Conservation (phyloP, 2,113 vertebrate genomes). For the Zosterops pallidus region DNA sequence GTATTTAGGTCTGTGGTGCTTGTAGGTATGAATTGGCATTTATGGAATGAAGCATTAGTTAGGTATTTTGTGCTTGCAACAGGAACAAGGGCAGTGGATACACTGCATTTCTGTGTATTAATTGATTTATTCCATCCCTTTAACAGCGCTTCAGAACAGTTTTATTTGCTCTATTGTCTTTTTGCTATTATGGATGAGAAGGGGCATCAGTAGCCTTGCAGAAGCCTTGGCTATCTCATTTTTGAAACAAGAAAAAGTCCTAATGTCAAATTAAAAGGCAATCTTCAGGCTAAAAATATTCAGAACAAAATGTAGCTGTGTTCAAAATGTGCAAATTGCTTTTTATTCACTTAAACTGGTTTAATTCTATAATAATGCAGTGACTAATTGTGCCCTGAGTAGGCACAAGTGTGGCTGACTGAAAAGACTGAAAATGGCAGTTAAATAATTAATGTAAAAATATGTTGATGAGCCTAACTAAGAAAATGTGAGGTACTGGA, state of each 20-base stretch:
- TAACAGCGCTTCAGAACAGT: neutral
- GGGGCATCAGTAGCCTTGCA: neutral
- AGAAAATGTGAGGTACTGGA: neutral
- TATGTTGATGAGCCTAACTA: constrained; percentile 18
- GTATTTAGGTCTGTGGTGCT: neutral
- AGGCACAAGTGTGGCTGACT: neutral
- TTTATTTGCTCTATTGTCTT: neutral
- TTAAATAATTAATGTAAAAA: constrained; percentile 49
- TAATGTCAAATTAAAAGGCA: neutral
- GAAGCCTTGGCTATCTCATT: neutral
- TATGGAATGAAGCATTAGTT: neutral
- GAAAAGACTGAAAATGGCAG: constrained; percentile 6
- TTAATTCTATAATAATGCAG: constrained; percentile 10
- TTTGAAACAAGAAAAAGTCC: neutral
- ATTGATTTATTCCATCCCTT: neutral
- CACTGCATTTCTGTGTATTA: neutral
- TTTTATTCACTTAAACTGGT: constrained; percentile 5
- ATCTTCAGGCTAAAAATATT: neutral
- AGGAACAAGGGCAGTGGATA: neutral
- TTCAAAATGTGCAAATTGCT: neutral
- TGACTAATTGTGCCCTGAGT: constrained; percentile 32
- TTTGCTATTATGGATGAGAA: neutral
- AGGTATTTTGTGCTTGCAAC: neutral
- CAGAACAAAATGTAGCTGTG: neutral
- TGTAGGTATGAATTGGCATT: neutral